These are phyloP conservation scores for Drosophila buzzatii DNA, from an alignment of 2,888 invertebrate species.

Conservation along the genomic window DNA sequence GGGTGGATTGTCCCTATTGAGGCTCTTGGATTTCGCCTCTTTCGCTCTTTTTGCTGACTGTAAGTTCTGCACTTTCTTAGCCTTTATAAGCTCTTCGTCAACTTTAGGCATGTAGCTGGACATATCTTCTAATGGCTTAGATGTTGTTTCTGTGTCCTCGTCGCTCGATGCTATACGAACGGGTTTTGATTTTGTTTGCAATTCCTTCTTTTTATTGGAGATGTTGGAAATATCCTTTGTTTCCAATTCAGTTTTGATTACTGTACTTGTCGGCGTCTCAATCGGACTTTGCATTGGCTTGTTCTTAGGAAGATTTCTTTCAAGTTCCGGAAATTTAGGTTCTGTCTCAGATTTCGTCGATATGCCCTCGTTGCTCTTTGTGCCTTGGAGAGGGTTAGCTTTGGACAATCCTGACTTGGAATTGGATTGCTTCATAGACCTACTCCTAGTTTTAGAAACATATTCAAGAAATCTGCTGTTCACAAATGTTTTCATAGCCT, in stretches of 20 bases:
- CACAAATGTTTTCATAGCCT: no score
- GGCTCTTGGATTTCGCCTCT: no score
- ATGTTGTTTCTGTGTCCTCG: background rate
- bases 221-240: background rate
- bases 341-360: background rate
- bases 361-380: background rate
- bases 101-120: background rate
- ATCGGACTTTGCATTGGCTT: background rate
- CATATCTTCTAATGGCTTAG: background rate
- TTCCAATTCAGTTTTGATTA: no score
- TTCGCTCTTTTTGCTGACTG: background rate
- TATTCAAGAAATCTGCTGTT: background rate
- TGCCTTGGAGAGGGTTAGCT: background rate
- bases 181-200: background rate
- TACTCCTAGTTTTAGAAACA: background rate
- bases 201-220: background rate
- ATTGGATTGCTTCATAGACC: background rate
- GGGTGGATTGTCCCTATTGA: background rate
- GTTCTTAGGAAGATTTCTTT: background rate
- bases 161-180: no score
- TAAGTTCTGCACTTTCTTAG: background rate
- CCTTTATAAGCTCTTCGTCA: background rate
- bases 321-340: background rate
- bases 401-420: background rate
- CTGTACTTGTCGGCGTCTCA: background rate